phyloP scores from a whole-genome alignment of 2,797 vertebrate genomes.

The Xyrichtys novacula region DNA sequence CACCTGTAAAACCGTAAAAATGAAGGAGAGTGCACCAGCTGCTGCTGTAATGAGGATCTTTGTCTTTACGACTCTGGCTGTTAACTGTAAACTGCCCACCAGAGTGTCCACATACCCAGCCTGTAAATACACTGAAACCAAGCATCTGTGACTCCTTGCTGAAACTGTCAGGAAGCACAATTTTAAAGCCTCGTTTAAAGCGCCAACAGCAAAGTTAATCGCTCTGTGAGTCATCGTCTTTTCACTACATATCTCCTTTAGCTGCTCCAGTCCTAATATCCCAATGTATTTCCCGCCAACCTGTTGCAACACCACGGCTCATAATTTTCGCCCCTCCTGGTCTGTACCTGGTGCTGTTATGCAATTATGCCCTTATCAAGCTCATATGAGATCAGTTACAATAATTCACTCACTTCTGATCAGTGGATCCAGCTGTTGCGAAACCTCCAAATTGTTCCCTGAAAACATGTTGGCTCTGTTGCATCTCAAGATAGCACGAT shows the following conservation, averaged over 20 bases:
- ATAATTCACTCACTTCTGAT: slow-evolving; percentile 61
- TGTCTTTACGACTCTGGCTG: slow-evolving; percentile 52
- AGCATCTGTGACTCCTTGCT: slow-evolving; percentile 49
- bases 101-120: slow-evolving; percentile 37
- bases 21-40: slow-evolving; percentile 38
- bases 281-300: slow-evolving; percentile 14
- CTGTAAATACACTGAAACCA: slow-evolving; percentile 63
- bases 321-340: slow-evolving; percentile 13
- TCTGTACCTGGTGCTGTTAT: slow-evolving; percentile 41
- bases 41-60: slow-evolving; percentile 55
- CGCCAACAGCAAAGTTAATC: slow-evolving; percentile 44
- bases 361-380: slow-evolving; percentile 41
- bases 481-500: slow-evolving; percentile 20
- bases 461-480: not conserved
- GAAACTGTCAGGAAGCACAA: slow-evolving; percentile 46
- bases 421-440: slow-evolving; percentile 55
- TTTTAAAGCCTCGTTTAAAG: slow-evolving; percentile 65
- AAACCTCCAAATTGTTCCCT: slow-evolving; percentile 9
- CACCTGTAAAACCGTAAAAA: slow-evolving; percentile 36
- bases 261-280: slow-evolving; percentile 5
- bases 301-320: slow-evolving; percentile 44
- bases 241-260: slow-evolving; percentile 26
- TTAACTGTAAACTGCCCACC: slow-evolving; percentile 59
- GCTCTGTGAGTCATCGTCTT: slow-evolving; percentile 5
- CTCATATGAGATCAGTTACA: slow-evolving; percentile 64